Evolutionary conservation across 2,797 vertebrate genomes (phyloP).

Genomic region (Amblyopsis hoosieri): DNA sequence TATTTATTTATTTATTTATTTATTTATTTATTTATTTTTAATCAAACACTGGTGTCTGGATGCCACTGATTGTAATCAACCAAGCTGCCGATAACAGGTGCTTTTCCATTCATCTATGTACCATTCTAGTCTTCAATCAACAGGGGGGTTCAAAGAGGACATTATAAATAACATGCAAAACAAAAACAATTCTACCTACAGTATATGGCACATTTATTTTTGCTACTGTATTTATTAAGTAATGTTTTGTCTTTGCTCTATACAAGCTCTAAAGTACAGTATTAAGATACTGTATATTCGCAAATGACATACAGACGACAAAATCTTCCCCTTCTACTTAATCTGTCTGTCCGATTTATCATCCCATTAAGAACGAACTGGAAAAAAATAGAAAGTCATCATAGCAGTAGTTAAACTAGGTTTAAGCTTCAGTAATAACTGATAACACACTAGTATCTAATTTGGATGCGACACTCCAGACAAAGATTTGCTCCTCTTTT

Average conservation of each 20-base stretch:
- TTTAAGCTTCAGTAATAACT: no score
- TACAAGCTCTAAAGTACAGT: no score
- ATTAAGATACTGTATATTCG: no score
- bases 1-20: slow-evolving; percentile 58
- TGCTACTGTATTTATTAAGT: slow-evolving; percentile 57
- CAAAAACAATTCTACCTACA: slow-evolving; percentile 56
- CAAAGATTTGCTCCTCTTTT: no score
- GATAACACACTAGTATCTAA: no score
- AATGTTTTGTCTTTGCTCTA: no score
- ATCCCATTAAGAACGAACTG: no score
- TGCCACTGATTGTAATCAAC: slow-evolving; percentile 77
- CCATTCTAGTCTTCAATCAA: slow-evolving; percentile 64
- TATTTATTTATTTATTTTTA: slow-evolving; percentile 63
- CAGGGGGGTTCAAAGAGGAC: slow-evolving; percentile 58
- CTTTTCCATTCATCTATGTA: slow-evolving; percentile 51
- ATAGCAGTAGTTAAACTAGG: no score
- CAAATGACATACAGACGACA: neutral
- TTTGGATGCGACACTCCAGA: no score
- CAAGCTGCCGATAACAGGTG: slow-evolving; percentile 65
- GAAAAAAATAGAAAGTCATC: no score
- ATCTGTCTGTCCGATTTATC: no score
- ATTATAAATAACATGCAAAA: slow-evolving; percentile 61
- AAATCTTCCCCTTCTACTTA: no score
- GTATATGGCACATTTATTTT: slow-evolving; percentile 47
- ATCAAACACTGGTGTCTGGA: slow-evolving; percentile 60